Evolutionary conservation across 1,140 invertebrate genomes (phyloP), one percentile per base, ranked within the genome.

Genomic region (Leptonema lineaticorne): DNA sequence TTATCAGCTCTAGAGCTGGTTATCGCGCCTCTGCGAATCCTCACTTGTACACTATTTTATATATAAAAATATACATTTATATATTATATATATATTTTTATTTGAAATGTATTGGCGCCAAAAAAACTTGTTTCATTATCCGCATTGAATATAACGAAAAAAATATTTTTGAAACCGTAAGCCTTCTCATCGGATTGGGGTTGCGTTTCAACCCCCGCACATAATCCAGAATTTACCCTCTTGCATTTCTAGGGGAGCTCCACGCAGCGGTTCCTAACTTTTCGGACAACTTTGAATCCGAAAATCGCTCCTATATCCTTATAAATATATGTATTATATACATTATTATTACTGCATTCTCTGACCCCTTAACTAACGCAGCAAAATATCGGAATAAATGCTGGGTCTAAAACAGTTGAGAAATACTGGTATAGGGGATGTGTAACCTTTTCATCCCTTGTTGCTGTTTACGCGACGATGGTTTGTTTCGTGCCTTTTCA

Each of bases 1-100:
- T 64, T 64, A 64, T 64, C 62, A 50, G 30, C 27, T 18, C n/a
- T 41, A 2, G 6, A 20, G 58, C 24, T 16, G 59, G 62, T 64
- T 64, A 50, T 64, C 62, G 27, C 46, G 33, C 16, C 24, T 24
- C 22, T 53, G 50, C 24, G 22, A 26, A 53, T 53, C 22, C 50
- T 53, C 50, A 22, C 20, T 14, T 24, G 9, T 41, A 7, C 50
- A 24, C 14, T 8, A 45, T 45, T 53, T 53, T 1, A 53, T 24
- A 26, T 14, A 22, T 26, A 14, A 14, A 33, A 6, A 33, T 33
- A 6, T 33, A 5, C 11, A 14, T 41, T 4, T 41, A 14, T 41
- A 11, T 41, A 41, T 41, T 41, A 16, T 14, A 11, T 41, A n/a
- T n/a, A 41, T 14, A 33, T 33, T 41, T 2, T 41, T 41, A 26